A percentile compares a stretch with the other conserved stretches of the same genome.
Evolutionary conservation across 2,113 vertebrate genomes (phyloP).

Genomic region (Notechis scutatus): DNA sequence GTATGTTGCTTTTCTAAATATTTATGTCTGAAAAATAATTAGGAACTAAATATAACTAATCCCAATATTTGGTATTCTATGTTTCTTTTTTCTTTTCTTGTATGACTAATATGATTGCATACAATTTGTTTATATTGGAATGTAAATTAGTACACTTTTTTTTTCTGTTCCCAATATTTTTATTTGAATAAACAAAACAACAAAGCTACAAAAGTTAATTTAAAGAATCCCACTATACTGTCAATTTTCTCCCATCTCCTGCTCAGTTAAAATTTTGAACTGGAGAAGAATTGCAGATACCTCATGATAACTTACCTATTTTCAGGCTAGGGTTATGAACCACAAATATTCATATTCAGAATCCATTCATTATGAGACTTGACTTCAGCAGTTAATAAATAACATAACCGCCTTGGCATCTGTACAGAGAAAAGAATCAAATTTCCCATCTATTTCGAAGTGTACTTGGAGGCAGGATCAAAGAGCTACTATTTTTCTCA

Average conservation of each 20-base stretch:
- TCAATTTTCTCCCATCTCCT: neutral
- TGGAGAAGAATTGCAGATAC: neutral
- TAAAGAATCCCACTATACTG: neutral
- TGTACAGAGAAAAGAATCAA: neutral
- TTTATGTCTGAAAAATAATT: neutral
- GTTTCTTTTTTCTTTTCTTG: neutral
- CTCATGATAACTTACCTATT: too few species aligned
- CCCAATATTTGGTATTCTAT: neutral
- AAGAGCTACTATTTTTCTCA: neutral
- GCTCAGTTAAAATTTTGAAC: neutral
- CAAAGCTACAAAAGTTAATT: neutral
- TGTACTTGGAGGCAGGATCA: neutral
- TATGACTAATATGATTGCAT: neutral
- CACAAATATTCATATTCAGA: neutral
- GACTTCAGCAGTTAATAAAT: neutral
- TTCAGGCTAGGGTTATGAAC: neutral
- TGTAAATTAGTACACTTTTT: neutral
- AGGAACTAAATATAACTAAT: neutral
- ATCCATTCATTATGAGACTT: neutral
- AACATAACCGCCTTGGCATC: neutral
- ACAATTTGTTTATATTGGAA: neutral
- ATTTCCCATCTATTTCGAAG: neutral
- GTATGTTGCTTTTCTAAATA: neutral
- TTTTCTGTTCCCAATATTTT: neutral
- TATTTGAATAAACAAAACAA: neutral